Evolutionary conservation across 2,888 invertebrate genomes (phyloP).

Genomic region (Mermis nigrescens): DNA sequence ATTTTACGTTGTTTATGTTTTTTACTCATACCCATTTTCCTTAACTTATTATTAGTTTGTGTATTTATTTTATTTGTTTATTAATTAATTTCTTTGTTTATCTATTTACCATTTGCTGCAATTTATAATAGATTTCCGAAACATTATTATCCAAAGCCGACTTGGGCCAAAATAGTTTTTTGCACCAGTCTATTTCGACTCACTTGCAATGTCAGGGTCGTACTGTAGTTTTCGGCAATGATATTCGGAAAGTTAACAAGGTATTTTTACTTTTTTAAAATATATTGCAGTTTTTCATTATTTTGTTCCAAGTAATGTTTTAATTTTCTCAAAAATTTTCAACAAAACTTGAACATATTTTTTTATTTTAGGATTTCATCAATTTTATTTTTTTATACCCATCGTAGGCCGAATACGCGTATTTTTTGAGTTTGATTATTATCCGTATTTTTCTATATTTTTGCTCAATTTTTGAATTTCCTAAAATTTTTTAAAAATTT

Average conservation of each 20-base stretch:
- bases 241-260: conserved; percentile 18
- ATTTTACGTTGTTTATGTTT: too few species aligned
- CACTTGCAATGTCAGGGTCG: conserved; percentile 23
- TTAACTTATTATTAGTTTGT: too few species aligned
- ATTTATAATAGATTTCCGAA: conserved; percentile 10
- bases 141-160: conserved; percentile 12
- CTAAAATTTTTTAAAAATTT: too few species aligned
- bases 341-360: not conserved
- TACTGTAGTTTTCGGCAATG: conserved; percentile 22
- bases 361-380: too few species aligned
- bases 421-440: not conserved
- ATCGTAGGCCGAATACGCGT: not conserved
- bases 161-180: conserved; percentile 11
- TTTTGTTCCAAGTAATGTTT: not conserved
- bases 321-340: not conserved
- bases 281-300: not conserved
- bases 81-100: too few species aligned
- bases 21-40: too few species aligned
- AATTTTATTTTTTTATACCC: too few species aligned
- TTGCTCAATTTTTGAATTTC: too few species aligned
- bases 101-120: too few species aligned
- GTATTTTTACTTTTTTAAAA: conserved; percentile 8
- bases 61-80: too few species aligned
- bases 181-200: conserved; percentile 20
- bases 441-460: conserved; percentile 7